Evolutionary conservation across 2,888 invertebrate species (phyloP).

Genomic region (Plusia festucae): DNA sequence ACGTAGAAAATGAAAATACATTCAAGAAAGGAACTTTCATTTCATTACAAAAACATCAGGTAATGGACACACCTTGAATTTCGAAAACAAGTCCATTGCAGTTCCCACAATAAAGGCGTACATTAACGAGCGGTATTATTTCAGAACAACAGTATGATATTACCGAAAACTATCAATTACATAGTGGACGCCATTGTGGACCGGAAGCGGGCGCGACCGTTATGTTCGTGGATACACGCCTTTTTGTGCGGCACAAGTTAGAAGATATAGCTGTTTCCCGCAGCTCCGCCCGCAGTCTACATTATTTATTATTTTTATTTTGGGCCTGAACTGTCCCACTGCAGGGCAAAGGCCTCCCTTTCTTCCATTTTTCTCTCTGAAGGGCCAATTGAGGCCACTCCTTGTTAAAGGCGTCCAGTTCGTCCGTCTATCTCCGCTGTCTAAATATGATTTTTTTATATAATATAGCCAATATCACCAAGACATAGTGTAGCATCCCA

Average conservation of each 20-base stretch:
- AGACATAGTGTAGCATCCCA: too few species aligned
- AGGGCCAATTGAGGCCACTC: too few species aligned
- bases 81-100: conserved; percentile 14
- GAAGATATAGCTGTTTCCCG: conserved; percentile 11
- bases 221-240: conserved; percentile 45
- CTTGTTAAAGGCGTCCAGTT: too few species aligned
- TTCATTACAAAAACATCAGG: neutral
- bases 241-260: conserved; percentile 41
- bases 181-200: conserved; percentile 42
- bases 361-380: too few species aligned
- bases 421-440: too few species aligned
- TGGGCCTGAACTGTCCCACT: too few species aligned
- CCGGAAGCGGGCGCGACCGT: conserved; percentile 57
- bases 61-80: conserved; percentile 20
- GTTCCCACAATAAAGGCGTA: conserved; percentile 40
- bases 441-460: too few species aligned
- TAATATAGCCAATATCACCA: too few species aligned
- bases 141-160: conserved; percentile 43
- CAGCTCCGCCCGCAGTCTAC: neutral
- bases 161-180: conserved; percentile 59
- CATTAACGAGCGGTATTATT: conserved; percentile 41
- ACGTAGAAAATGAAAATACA: neutral
- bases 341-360: too few species aligned
- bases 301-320: too few species aligned
- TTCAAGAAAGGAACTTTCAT: too few species aligned